Percentiles rank a stretch among this genome's conserved stretches.
Evolutionary conservation across 2,113 vertebrate species (phyloP).

Genomic region (Calyptommatus sinebrachiatus): DNA sequence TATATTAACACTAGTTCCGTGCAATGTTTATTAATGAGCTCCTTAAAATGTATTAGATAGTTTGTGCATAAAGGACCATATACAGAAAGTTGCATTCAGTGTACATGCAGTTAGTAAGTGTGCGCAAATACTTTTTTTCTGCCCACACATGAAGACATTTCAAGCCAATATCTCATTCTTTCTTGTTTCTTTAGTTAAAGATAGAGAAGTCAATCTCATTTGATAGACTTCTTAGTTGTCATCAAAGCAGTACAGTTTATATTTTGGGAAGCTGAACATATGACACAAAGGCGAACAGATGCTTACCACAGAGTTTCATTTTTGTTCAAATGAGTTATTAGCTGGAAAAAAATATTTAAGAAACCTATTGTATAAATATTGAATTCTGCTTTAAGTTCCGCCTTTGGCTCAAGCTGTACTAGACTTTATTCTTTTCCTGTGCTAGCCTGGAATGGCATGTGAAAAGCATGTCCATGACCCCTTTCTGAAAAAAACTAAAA

Average conservation of each 20-base stretch:
- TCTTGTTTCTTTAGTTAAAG: conserved; percentile 37
- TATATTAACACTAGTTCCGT: too few species aligned
- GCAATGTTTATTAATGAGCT: too few species aligned
- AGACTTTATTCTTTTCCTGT: too few species aligned
- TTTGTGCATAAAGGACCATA: not conserved
- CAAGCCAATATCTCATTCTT: conserved; percentile 1
- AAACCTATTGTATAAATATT: conserved; percentile 32
- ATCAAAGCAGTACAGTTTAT: conserved; percentile 42
- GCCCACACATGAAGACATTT: not conserved
- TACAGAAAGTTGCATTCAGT: not conserved
- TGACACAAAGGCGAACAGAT: conserved; percentile 28
- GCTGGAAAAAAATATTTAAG: conserved; percentile 43
- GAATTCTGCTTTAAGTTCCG: not conserved
- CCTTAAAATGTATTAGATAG: too few species aligned
- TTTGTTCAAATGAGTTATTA: conserved; percentile 54
- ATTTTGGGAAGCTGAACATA: conserved; percentile 42
- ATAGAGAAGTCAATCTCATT: conserved; percentile 44
- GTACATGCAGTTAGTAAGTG: conserved; percentile 6
- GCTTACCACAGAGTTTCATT: conserved; percentile 4
- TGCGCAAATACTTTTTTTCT: not conserved
- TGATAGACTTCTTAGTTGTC: conserved; percentile 49
- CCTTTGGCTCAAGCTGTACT: conserved; percentile 18
- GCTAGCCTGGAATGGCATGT: too few species aligned
- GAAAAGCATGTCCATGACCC: too few species aligned
- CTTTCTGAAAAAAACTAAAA: too few species aligned